Base-by-base conservation (phyloP, 1,140 invertebrate species). In the Mesaphorura yosii region DNA sequence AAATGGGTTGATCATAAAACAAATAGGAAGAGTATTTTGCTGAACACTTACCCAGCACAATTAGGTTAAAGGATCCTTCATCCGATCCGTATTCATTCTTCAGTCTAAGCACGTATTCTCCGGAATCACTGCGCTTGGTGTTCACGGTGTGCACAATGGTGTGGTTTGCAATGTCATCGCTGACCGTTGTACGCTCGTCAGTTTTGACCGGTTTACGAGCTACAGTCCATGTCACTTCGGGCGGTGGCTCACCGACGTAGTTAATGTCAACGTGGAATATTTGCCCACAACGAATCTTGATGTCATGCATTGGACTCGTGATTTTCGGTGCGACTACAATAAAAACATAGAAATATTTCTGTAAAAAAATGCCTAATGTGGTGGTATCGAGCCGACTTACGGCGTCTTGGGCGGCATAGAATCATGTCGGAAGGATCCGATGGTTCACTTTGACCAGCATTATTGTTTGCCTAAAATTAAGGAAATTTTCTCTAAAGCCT, bases 261-360 rank as follows among this genome's bases (percentile, higher is more conserved):
- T 92, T 82, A 41, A 96, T 84, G 66, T 94, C 89, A 52, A 89
- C 75, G 61, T 92, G 89, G 69, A 95, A 81, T 39, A 93, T 88
- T 47, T 90, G 83, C 45, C 92, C 92, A 62, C 88, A 86, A 69
- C 90, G 91, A 58, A 92, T 84, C 48, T 84, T 80, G 48, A 91
- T 79, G 64, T 93, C 86, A 62, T 83, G 79, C 51, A 92, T 73
- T 7, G 88, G 87, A 41, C 88, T 90, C 48, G 88, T 82, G 64
- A 95, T 94, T 72, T 91, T 92, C 2, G 91, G 91, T 63, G 88
- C 82, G 64, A 94, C n/a, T n/a, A n/a, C n/a, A n/a, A n/a, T n/a
- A n/a, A n/a, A n/a, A n/a, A 80, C 81, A 65, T 28, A 70, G 68
- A 59, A 52, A 56, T 28, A 53, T 42, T 23, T 19, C 12, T 49